phyloP scores from a whole-genome alignment of 2,113 vertebrate species.

The Campylomormyrus numenius region DNA sequence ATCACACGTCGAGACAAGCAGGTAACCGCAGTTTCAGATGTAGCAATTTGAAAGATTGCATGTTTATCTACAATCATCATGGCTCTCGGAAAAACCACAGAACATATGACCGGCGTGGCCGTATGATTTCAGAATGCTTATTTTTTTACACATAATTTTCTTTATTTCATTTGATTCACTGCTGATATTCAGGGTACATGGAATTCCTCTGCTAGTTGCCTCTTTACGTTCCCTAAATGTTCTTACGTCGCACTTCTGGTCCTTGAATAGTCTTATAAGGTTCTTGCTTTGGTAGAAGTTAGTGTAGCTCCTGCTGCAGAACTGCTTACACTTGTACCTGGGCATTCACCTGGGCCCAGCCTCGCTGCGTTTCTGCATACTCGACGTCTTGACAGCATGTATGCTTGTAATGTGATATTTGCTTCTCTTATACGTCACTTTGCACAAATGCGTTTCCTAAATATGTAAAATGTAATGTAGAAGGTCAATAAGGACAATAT shows the following conservation, averaged over 20 bases:
- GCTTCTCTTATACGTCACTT: no score
- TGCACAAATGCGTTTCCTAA: background rate
- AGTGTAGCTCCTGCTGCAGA: no score
- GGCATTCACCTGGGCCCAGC: no score
- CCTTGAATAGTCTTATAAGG: no score
- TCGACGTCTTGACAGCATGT: no score
- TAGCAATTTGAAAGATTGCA: conserved; percentile 12
- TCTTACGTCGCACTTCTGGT: no score
- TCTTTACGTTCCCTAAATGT: no score
- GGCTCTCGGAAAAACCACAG: background rate
- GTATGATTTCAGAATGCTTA: background rate
- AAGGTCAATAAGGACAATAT: background rate
- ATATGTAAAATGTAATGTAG: background rate
- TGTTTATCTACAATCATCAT: conserved; percentile 7
- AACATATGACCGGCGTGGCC: background rate
- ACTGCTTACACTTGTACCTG: no score
- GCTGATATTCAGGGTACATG: background rate
- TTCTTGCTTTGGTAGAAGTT: no score
- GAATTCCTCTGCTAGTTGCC: background rate
- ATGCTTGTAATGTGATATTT: no score
- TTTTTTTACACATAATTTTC: background rate
- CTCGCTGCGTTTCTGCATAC: no score
- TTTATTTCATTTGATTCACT: background rate
- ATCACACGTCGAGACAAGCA: background rate
- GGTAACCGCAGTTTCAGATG: background rate